Base-by-base conservation (phyloP, 92 coral and sea anemone species). In the Palythoa caribaeorum region DNA sequence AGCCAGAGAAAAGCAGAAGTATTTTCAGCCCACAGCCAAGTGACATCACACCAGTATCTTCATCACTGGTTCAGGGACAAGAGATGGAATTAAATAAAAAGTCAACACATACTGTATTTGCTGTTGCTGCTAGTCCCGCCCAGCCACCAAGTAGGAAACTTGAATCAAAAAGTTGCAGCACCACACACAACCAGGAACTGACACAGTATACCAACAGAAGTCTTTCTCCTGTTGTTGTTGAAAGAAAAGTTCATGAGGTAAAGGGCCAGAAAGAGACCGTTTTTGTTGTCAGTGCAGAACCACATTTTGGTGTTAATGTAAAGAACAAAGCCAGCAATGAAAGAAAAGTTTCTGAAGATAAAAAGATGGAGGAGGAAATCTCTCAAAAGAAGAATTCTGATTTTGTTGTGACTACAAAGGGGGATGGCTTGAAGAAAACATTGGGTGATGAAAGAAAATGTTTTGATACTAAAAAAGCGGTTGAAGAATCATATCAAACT, bases 221-320 rank as follows among this genome's bases (percentile, higher is more conserved):
- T 54, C 57, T 48, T 3, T 81, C 86, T 68, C 86, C 86, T 9
- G 86, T 66, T 50, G 40, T 14, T 16, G 70, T 73, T 47, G 77
- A 91, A 36, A 83, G 60, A 20, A 38, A 75, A 21, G 60, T 81
- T 65, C 76, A 66, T 5, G 86, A 81, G 20, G 66, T 19, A 65
- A 44, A 66, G 38, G 86, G 86, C 47, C 73, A 81, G 44, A 81
- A 81, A 66, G 92, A 89, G 38, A 89, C 85, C 39, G 83, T 83
- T 1, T 91, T 91, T 91, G 91, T 81, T n/a, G 91, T 81, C 9
- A 66, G 76, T 66, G 86, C 86, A 81, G 86, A 81, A 28, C 76
- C 86, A 66, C 62, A 66, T 14, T 81, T 51, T n/a, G 28, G 48
- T 81, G 86, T 38, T 48, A 80, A 38, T 15, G 8, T 19, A 47